Evolutionary conservation across 2,888 invertebrate genomes (phyloP).

Genomic region (Caenorhabditis afra): DNA sequence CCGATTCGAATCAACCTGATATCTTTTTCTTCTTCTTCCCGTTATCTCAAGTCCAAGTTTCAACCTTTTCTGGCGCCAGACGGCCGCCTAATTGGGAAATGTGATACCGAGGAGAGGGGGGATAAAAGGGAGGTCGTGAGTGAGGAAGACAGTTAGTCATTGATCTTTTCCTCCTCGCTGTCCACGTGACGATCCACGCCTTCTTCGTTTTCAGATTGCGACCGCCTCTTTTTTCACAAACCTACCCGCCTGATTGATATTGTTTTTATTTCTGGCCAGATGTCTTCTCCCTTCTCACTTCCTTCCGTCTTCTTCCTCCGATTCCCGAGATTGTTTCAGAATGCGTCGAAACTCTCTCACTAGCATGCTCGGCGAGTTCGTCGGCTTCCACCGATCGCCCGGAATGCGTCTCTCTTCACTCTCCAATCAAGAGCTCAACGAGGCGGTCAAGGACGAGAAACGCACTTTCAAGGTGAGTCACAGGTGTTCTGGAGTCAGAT

Average conservation of each 20-base stretch:
- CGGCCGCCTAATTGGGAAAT: constrained; percentile 42
- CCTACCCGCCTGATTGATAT: constrained; percentile 47
- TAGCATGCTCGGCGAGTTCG: constrained; percentile 74
- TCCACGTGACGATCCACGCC: constrained; percentile 50
- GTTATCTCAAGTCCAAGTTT: constrained; percentile 47
- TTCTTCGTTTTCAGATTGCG: constrained; percentile 41
- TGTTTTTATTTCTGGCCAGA: constrained; percentile 37
- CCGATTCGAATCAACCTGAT: constrained; percentile 14
- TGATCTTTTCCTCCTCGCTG: constrained; percentile 45
- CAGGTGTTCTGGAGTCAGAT: neutral
- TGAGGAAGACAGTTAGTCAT: constrained; percentile 20
- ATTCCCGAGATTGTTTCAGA: constrained; percentile 13
- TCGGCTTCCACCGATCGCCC: constrained; percentile 71
- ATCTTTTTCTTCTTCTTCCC: constrained; percentile 22
- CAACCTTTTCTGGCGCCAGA: constrained; percentile 52
- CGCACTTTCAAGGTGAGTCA: constrained; percentile 26
- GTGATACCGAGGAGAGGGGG: constrained; percentile 24
- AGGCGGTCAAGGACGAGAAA: constrained; percentile 55
- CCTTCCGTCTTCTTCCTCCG: neutral
- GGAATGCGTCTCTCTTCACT: constrained; percentile 63
- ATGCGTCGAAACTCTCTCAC: constrained; percentile 70
- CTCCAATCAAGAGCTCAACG: constrained; percentile 48
- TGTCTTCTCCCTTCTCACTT: constrained; percentile 11
- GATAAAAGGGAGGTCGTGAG: constrained; percentile 1
- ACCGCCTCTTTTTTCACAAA: constrained; percentile 5